phyloP scores from a whole-genome alignment of 2,888 invertebrate genomes.

The Stegana nigrithorax region DNA sequence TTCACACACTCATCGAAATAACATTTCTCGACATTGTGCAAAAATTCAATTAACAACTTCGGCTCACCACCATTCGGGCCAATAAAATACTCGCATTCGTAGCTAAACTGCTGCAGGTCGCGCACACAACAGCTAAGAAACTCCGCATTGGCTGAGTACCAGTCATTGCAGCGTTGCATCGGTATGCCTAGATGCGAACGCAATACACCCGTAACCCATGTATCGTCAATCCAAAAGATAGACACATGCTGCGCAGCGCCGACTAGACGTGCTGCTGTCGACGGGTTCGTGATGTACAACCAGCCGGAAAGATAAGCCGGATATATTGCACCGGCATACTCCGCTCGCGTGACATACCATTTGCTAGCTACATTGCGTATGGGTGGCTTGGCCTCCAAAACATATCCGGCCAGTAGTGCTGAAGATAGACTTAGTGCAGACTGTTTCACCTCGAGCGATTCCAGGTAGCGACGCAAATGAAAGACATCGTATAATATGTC shows the following conservation, averaged over 20 bases:
- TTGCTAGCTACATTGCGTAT: constrained; percentile 78
- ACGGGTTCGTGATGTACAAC: constrained; percentile 82
- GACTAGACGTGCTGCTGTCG: constrained; percentile 73
- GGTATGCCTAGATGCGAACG: constrained; percentile 73
- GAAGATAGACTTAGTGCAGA: constrained; percentile 53
- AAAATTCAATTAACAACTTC: constrained; percentile 76
- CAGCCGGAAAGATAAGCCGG: constrained; percentile 86
- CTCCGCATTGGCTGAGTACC: constrained; percentile 79
- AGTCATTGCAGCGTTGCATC: constrained; percentile 72
- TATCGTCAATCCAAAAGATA: constrained; percentile 94
- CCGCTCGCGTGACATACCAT: constrained; percentile 81
- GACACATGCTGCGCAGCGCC: constrained; percentile 71
- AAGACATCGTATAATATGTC: constrained; percentile 81
- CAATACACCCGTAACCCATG: constrained; percentile 85
- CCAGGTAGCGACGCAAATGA: constrained; percentile 70
- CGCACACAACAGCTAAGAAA: constrained; percentile 80
- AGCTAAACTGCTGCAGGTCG: constrained; percentile 71
- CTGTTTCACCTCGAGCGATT: constrained; percentile 62
- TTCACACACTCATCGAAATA: constrained; percentile 71
- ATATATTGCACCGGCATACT: constrained; percentile 74
- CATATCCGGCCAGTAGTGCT: constrained; percentile 75
- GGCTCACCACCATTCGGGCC: constrained; percentile 84
- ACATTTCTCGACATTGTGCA: constrained; percentile 74
- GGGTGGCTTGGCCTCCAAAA: constrained; percentile 75
- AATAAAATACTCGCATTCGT: constrained; percentile 77